phyloP scores from a whole-genome alignment of 2,797 vertebrate species.

The Siniperca obscura region DNA sequence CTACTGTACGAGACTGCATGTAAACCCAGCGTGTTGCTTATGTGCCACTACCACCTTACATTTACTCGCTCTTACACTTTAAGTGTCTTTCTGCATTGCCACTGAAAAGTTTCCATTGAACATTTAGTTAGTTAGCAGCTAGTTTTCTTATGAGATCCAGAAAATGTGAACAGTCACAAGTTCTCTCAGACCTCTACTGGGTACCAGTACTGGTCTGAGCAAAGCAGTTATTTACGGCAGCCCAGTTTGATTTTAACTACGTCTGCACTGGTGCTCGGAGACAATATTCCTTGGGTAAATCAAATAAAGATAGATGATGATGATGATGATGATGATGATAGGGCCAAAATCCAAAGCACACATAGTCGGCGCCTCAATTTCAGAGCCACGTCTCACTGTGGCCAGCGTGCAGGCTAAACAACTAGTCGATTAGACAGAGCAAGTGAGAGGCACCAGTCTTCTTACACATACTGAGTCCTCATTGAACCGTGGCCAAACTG shows the following conservation, averaged over 20 bases:
- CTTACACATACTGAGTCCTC: conserved; percentile 62
- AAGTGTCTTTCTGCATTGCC: background rate
- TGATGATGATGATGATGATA: background rate
- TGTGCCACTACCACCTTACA: background rate
- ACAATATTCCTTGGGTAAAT: background rate
- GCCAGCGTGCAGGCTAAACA: background rate
- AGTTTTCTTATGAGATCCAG: background rate
- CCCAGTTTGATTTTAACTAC: background rate
- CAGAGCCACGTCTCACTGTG: background rate
- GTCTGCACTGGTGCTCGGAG: background rate
- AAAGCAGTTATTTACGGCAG: background rate
- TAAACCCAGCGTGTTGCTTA: too few relatives aligned
- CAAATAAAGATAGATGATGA: background rate
- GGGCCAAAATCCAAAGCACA: background rate
- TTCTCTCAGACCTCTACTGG: background rate
- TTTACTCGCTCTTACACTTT: background rate
- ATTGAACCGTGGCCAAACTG: conserved; percentile 66
- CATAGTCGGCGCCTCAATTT: background rate
- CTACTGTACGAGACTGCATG: background rate
- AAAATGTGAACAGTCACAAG: background rate
- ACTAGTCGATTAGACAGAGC: background rate
- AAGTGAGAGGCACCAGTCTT: conserved; percentile 19
- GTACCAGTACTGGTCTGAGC: background rate
- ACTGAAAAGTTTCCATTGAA: background rate
- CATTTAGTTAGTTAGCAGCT: background rate